Conservation (phyloP, 2,797 vertebrate species). For the Margarornis squamiger region DNA sequence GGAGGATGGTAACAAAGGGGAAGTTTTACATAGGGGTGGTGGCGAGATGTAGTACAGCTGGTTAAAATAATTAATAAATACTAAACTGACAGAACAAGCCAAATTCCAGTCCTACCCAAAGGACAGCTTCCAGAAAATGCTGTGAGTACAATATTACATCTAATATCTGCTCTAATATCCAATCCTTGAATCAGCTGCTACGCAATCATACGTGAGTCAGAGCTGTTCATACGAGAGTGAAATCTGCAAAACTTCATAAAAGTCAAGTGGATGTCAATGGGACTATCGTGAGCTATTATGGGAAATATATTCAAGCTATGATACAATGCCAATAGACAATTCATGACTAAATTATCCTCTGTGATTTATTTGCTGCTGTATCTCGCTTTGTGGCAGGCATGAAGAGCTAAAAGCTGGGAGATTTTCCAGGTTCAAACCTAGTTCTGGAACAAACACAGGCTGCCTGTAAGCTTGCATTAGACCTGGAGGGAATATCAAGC, state of each 20-base stretch:
- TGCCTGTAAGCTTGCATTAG: neutral
- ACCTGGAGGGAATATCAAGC: neutral
- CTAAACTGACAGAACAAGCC: neutral
- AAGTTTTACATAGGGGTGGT: neutral
- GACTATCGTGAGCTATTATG: conserved; percentile 64
- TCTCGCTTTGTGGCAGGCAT: conserved; percentile 7
- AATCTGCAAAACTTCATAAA: conserved; percentile 63
- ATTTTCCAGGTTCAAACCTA: conserved; percentile 13
- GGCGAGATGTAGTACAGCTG: neutral
- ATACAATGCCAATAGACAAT: conserved; percentile 56
- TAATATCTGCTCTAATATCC: neutral
- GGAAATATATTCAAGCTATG: conserved; percentile 56
- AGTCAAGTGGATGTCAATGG: conserved; percentile 68
- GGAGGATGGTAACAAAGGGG: conserved; percentile 16
- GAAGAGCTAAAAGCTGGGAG: neutral
- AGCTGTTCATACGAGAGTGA: neutral
- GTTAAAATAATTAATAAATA: conserved; percentile 14
- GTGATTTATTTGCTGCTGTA: conserved; percentile 16
- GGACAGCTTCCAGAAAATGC: neutral
- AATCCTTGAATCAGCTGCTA: neutral
- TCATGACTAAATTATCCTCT: conserved; percentile 38
- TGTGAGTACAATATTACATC: neutral
- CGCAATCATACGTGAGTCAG: neutral
- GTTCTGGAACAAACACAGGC: neutral
- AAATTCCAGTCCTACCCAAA: neutral